These are phyloP conservation scores for Scylla paramamosain DNA, from an alignment of 1,140 invertebrate genomes.

Conservation along the genomic window DNA sequence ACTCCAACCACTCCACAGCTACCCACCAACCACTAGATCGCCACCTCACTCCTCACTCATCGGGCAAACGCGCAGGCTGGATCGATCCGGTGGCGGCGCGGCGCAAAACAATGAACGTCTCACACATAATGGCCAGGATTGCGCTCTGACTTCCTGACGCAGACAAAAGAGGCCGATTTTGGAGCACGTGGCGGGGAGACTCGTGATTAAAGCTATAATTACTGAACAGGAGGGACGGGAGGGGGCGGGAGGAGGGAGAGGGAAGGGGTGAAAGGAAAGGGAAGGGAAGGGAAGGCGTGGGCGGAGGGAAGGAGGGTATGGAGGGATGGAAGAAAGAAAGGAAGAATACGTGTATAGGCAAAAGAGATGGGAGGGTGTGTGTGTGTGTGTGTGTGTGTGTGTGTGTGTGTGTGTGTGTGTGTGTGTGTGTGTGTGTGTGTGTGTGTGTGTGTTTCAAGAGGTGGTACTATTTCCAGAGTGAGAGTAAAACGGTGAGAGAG, in stretches of 20 bases:
- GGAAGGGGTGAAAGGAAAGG: neutral
- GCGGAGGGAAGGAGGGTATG: no score
- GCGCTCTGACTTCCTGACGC: constrained; percentile 54
- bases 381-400: neutral
- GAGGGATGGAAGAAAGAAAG: neutral
- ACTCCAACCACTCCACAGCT: neutral
- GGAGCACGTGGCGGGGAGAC: constrained; percentile 53
- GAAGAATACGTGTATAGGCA: neutral
- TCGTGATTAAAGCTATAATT: constrained; percentile 66
- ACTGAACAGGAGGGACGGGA: neutral
- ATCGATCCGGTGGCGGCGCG: neutral
- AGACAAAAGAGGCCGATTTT: constrained; percentile 58
- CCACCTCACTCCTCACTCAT: neutral
- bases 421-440: neutral
- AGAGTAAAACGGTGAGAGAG: no score
- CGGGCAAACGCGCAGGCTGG: neutral
- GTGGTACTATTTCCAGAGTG: no score
- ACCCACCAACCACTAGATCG: neutral
- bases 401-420: neutral
- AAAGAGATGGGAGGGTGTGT: no score
- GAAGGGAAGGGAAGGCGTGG: neutral
- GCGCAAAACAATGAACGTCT: neutral
- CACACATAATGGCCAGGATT: constrained; percentile 59
- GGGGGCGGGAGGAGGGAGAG: neutral
- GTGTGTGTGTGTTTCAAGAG: neutral